These are phyloP conservation scores for Sinocyclocheilus grahami DNA, from an alignment of 2,113 vertebrate species.

Conservation along the genomic window DNA sequence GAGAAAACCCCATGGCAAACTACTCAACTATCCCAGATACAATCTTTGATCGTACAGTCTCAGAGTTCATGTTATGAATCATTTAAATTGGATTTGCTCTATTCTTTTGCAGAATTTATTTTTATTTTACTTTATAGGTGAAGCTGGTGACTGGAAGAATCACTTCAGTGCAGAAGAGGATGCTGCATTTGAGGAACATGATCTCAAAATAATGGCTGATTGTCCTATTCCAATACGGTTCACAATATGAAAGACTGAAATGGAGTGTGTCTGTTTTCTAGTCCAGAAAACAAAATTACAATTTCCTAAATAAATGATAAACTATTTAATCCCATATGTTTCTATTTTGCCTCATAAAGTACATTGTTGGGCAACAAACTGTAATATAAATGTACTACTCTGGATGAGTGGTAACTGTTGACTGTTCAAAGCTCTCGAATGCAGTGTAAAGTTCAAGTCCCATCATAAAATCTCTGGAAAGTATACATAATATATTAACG, in stretches of 20 bases:
- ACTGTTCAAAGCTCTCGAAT: not conserved
- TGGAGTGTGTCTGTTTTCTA: not conserved
- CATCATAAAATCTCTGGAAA: not conserved
- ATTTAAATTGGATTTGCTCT: not conserved
- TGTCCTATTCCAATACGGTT: slow-evolving; percentile 66
- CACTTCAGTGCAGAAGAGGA: slow-evolving; percentile 77
- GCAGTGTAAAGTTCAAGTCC: not conserved
- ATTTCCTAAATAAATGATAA: not conserved
- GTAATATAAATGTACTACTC: not conserved
- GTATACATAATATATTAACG: not conserved
- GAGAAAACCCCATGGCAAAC: slow-evolving; percentile 65
- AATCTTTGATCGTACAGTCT: slow-evolving; percentile 54
- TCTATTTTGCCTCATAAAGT: not conserved
- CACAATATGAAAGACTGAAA: slow-evolving; percentile 53
- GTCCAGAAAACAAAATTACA: not conserved
- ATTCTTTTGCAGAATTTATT: too few species aligned
- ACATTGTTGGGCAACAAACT: not conserved
- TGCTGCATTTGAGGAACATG: slow-evolving; percentile 72
- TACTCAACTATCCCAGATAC: slow-evolving; percentile 55
- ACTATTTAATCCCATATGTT: not conserved
- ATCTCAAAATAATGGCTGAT: slow-evolving; percentile 67
- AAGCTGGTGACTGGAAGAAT: slow-evolving; percentile 78
- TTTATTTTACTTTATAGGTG: slow-evolving; percentile 59
- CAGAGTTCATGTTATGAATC: slow-evolving; percentile 48
- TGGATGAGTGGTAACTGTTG: not conserved